phyloP scores from a whole-genome alignment of 2,888 invertebrate genomes.

The Nomada fucata region DNA sequence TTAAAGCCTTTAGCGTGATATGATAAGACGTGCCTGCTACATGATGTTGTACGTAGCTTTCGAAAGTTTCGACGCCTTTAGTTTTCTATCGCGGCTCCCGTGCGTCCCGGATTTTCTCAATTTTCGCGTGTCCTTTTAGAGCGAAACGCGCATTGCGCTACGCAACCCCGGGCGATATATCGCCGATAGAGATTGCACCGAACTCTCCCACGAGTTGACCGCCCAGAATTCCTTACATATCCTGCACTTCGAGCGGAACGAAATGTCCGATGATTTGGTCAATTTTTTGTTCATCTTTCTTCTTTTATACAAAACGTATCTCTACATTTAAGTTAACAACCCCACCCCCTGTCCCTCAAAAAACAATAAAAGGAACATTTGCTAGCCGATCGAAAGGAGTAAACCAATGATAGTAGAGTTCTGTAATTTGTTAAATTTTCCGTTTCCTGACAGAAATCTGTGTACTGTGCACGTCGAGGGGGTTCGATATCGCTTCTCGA shows the following conservation, averaged over 20 bases:
- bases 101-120: slow-evolving; percentile 61
- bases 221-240: slow-evolving; percentile 27
- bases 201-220: neutral
- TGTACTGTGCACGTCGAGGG: slow-evolving; percentile 46
- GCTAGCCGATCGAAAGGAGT: neutral
- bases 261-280: neutral
- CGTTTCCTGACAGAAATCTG: slow-evolving; percentile 12
- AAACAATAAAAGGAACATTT: neutral
- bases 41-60: slow-evolving; percentile 78
- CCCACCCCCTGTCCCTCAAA: no score
- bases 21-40: slow-evolving; percentile 84
- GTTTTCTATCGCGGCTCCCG: slow-evolving; percentile 76
- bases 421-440: slow-evolving; percentile 16
- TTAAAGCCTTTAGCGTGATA: slow-evolving; percentile 81
- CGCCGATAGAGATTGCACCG: slow-evolving; percentile 37
- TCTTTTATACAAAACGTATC: neutral
- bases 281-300: neutral
- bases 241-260: neutral
- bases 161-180: slow-evolving; percentile 53
- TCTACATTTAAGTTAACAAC: no score
- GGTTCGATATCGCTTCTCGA: slow-evolving; percentile 29
- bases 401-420: neutral
- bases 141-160: slow-evolving; percentile 37
- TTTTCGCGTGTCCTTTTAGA: slow-evolving; percentile 64
- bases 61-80: slow-evolving; percentile 77